A percentile compares a stretch with the other conserved stretches of the same genome.
Evolutionary conservation across 2,797 vertebrate species (phyloP).

Genomic region (Columba guinea): DNA sequence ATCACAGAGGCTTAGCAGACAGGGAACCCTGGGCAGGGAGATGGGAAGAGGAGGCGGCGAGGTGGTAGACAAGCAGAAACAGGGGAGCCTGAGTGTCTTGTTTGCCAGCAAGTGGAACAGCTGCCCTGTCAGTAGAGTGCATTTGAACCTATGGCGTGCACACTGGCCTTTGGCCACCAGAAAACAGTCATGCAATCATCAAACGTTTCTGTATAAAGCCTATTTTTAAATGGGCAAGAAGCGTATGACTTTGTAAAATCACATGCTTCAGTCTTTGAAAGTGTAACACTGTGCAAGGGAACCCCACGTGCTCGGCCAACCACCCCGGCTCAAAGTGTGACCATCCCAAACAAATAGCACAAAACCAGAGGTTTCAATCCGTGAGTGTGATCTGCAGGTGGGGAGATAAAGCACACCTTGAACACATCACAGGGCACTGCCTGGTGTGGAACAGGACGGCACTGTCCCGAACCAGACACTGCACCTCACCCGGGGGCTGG

Average conservation of each 20-base stretch:
- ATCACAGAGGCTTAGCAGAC: neutral
- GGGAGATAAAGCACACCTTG: rapidly evolving
- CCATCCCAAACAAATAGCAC: rapidly evolving
- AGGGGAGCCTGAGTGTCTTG: neutral
- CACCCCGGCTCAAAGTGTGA: rapidly evolving
- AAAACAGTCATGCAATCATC: neutral
- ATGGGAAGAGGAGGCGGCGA: neutral
- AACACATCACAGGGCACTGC: neutral
- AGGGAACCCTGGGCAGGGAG: neutral
- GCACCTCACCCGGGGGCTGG: rapidly evolving
- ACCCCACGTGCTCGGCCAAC: neutral
- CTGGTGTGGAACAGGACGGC: neutral
- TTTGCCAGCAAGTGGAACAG: neutral
- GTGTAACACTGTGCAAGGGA: neutral
- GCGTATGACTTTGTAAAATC: neutral
- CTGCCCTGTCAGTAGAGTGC: neutral
- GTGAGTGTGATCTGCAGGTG: rapidly evolving
- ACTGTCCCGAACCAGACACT: neutral
- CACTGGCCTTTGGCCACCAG: neutral
- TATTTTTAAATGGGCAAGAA: neutral
- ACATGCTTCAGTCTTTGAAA: neutral
- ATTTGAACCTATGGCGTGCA: rapidly evolving
- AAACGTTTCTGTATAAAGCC: neutral
- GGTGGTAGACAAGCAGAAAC: neutral
- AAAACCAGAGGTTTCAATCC: rapidly evolving